phyloP scores from a whole-genome alignment of 2,797 vertebrate species.

The Ctenosaura bakeri region DNA sequence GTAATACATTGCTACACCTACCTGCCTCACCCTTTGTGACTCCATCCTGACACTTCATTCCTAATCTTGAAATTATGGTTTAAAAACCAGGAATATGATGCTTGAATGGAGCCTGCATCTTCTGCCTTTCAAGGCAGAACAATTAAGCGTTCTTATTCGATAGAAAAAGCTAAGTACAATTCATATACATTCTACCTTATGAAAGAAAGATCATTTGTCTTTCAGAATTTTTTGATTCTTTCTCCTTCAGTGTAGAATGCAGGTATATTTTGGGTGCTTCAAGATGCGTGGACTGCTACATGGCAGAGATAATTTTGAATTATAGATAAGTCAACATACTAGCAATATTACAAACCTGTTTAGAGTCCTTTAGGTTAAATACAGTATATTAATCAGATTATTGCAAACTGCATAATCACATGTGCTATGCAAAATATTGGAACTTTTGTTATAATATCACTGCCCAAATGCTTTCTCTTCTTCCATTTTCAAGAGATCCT shows the following conservation, averaged over 20 bases:
- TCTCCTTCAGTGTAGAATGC: not conserved
- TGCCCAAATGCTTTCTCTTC: not conserved
- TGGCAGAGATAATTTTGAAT: not conserved
- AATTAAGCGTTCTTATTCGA: not conserved
- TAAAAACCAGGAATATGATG: not conserved
- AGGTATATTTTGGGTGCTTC: not conserved
- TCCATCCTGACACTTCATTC: not conserved
- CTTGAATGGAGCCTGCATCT: not conserved
- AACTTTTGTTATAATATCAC: not conserved
- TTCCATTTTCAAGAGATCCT: not conserved
- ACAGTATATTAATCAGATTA: not conserved
- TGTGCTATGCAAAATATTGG: not conserved
- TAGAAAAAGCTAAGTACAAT: not conserved
- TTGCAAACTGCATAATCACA: not conserved
- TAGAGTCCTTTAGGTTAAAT: not conserved
- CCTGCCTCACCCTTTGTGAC: not conserved
- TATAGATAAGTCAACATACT: not conserved
- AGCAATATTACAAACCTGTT: not conserved
- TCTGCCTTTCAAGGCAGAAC: conserved; percentile 13
- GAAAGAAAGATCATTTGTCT: not conserved
- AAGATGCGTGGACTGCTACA: not conserved
- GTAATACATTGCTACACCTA: not conserved
- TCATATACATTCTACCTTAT: not conserved
- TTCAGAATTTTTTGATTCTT: not conserved
- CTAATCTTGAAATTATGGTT: not conserved